Evolutionary conservation across 1,140 invertebrate genomes (phyloP), one percentile per base, ranked within the genome.

Genomic region (Drosophila pectinifera): DNA sequence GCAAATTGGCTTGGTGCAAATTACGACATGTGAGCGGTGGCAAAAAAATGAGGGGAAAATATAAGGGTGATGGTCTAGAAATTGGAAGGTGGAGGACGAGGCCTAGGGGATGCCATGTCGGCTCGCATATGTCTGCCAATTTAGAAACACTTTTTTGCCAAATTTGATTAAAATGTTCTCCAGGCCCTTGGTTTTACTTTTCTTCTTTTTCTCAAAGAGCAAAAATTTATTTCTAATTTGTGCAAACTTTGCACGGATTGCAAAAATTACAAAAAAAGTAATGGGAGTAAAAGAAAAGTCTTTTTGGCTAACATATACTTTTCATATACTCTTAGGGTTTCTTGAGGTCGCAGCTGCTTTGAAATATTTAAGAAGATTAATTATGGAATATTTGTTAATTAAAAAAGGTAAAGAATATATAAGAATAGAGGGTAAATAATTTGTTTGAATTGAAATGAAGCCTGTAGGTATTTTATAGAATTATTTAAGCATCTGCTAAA

Each of bases 141-240:
- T 86, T 86, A 76, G 79, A 88, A 80, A 86, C 83, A 88, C 79
- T 88, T 83, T 79, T 70, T 68, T 34, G 77, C 74, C 82, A 88
- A 88, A 88, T 83, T 88, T 88, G 83, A 89, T 88, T 88, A 88
- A 88, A 88, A 88, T 88, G 41, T 81, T 83, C 49, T 36, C 58
- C 64, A 67, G 46, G 65, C 69, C 48, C n/a, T 38, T 14, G 14
- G 36, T 20, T 36, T 7, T 34, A 31, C 24, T 22, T 58, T 62
- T 45, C 43, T 38, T 49, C 36, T 54, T 34, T 53, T 39, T 18
- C n/a, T 22, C 0, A 36, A 45, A 42, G 76, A 56, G 54, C n/a
- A 73, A 65, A 69, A 69, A 53, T 62, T 24, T 64, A 43, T 62
- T 76, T 73, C 55, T 82, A 82, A 81, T 78, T 86, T 82, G 69